A percentile compares a stretch with the other conserved stretches of the same genome.
phyloP scores from a whole-genome alignment of 2,113 vertebrate species.

The Eretmochelys imbricata region DNA sequence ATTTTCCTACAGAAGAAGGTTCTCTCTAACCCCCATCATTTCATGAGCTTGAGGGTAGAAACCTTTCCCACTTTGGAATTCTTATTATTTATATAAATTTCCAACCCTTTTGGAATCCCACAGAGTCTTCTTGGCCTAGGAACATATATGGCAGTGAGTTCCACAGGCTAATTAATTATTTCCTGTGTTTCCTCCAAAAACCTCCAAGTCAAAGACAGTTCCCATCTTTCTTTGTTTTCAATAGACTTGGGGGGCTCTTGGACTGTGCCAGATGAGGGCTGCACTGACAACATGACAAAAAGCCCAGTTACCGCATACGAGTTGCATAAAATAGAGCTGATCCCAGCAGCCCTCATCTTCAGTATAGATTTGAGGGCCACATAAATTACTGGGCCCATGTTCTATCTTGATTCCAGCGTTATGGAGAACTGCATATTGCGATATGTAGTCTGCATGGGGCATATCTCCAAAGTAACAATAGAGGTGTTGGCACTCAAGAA shows the following conservation, averaged over 20 bases:
- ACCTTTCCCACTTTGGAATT: conserved; percentile 56
- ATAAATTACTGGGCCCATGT: conserved; percentile 50
- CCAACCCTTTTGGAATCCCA: conserved; percentile 31
- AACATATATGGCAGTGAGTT: conserved; percentile 71
- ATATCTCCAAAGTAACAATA: conserved; percentile 21
- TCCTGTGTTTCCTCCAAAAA: conserved; percentile 70
- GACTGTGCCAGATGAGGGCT: conserved; percentile 56
- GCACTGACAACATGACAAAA: conserved; percentile 65
- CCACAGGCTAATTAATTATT: conserved; percentile 75
- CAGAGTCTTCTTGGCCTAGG: conserved; percentile 43
- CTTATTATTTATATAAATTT: conserved; percentile 64
- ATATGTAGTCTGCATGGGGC: neutral
- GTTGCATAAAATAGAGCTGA: conserved; percentile 54
- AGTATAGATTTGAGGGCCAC: conserved; percentile 45
- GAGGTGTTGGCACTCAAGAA: neutral
- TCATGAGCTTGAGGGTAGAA: conserved; percentile 58
- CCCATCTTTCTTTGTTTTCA: conserved; percentile 55
- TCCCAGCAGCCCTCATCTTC: conserved; percentile 36
- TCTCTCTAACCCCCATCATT: conserved; percentile 31
- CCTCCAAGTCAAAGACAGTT: conserved; percentile 57
- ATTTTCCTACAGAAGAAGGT: conserved; percentile 38
- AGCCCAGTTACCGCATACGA: conserved; percentile 29
- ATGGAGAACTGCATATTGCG: conserved; percentile 32
- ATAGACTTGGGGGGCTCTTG: conserved; percentile 48
- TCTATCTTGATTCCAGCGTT: conserved; percentile 18